These are phyloP conservation scores for zebrafish (Danio rerio) DNA, from an alignment of 2,113 vertebrate species.

Conservation along the genomic window DNA sequence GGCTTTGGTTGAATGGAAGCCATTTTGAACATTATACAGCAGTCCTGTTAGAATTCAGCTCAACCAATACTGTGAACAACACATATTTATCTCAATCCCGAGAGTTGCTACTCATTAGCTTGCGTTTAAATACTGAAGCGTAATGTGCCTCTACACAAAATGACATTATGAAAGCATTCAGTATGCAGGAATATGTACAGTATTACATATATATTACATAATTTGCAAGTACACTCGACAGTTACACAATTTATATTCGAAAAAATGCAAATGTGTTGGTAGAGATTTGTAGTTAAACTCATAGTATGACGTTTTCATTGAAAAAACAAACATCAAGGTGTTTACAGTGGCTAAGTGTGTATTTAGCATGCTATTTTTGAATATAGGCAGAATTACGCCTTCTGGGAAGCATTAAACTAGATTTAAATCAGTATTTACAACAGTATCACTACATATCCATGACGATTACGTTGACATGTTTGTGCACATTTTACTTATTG, in stretches of 20 bases:
- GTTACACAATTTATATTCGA: conserved; percentile 34
- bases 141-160: conserved; percentile 66
- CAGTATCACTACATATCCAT: conserved; percentile 52
- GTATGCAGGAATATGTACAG: conserved; percentile 60
- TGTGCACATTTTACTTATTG: conserved; percentile 48
- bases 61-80: neutral
- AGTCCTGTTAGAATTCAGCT: conserved; percentile 1
- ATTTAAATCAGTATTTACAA: conserved; percentile 71
- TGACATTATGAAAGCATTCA: conserved; percentile 60
- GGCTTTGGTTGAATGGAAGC: conserved; percentile 40
- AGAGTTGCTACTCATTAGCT: conserved; percentile 35
- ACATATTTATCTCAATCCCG: conserved; percentile 24
- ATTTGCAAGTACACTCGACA: conserved; percentile 47
- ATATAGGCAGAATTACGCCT: conserved; percentile 47
- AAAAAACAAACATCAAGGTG: conserved; percentile 44
- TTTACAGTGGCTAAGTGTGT: conserved; percentile 62
- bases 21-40: conserved; percentile 23
- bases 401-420: conserved; percentile 62
- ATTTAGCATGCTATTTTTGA: conserved; percentile 71
- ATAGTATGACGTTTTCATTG: conserved; percentile 40
- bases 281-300: conserved; percentile 28
- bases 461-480: conserved; percentile 51
- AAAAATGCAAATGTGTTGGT: conserved; percentile 14
- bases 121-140: conserved; percentile 58
- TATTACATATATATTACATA: conserved; percentile 41